These are phyloP conservation scores for Tridacna crocea DNA, from an alignment of 2,888 invertebrate genomes.

Conservation along the genomic window DNA sequence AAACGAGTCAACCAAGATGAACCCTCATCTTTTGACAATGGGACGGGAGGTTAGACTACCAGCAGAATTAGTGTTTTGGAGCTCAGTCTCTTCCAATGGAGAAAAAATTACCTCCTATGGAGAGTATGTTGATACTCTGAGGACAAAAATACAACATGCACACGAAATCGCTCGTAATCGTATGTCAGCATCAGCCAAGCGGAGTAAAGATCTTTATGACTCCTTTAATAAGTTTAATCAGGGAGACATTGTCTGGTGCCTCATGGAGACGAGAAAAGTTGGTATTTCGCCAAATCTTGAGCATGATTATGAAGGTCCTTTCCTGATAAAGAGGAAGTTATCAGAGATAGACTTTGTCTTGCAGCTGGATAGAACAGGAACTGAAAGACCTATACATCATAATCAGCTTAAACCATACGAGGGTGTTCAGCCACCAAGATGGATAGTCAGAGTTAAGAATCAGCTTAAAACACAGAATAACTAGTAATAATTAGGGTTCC, in stretches of 20 bases:
- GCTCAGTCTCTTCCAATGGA: not conserved
- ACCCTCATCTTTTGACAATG: slow-evolving; percentile 54
- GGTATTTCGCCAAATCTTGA: slow-evolving; percentile 14
- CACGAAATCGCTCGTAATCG: slow-evolving; percentile 35
- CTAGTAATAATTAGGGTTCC: too few species aligned
- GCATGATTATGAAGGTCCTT: slow-evolving; percentile 16
- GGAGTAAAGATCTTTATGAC: slow-evolving; percentile 40
- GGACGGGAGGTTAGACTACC: slow-evolving; percentile 53
- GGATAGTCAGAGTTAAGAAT: not conserved
- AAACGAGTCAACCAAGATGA: slow-evolving; percentile 43
- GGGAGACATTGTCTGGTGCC: slow-evolving; percentile 17
- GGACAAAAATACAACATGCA: slow-evolving; percentile 8
- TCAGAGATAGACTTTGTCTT: slow-evolving; percentile 26
- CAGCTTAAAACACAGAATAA: too few species aligned
- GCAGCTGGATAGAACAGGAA: slow-evolving; percentile 4
- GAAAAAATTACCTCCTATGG: slow-evolving; percentile 14
- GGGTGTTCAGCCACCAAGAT: not conserved
- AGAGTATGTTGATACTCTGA: slow-evolving; percentile 15
- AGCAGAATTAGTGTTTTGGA: slow-evolving; percentile 42
- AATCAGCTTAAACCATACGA: slow-evolving; percentile 36
- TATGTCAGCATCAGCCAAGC: slow-evolving; percentile 7
- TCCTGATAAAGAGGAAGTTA: slow-evolving; percentile 24
- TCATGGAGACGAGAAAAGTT: slow-evolving; percentile 1
- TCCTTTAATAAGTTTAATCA: not conserved
- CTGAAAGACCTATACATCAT: slow-evolving; percentile 30